phyloP scores from a whole-genome alignment of 1,140 invertebrate species.

The Procambarus virginalis region DNA sequence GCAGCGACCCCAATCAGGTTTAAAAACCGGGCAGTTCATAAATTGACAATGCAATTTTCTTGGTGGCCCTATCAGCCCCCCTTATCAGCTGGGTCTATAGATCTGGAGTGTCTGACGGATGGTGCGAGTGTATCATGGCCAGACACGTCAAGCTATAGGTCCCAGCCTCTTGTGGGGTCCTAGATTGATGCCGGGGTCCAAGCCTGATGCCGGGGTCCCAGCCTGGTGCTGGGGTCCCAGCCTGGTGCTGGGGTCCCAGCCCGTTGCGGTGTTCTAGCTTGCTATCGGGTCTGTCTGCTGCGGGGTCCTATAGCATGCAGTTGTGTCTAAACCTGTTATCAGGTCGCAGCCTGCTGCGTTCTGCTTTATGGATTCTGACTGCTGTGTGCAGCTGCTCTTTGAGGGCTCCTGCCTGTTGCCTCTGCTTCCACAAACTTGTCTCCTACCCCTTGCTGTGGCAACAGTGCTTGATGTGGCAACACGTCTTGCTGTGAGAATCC shows the following conservation, averaged over 20 bases:
- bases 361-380: too few relatives aligned
- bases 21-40: conserved; percentile 60
- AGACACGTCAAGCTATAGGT: neutral
- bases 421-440: too few relatives aligned
- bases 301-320: too few relatives aligned
- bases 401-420: too few relatives aligned
- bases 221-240: too few relatives aligned
- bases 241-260: neutral
- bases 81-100: conserved; percentile 58
- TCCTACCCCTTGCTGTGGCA: neutral
- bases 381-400: too few relatives aligned
- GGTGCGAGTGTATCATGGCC: conserved; percentile 30
- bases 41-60: conserved; percentile 67
- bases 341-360: neutral
- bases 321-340: neutral
- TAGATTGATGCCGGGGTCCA: too few relatives aligned
- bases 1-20: conserved; percentile 59
- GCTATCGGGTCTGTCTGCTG: neutral
- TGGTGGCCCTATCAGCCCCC: conserved; percentile 46
- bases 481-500: neutral
- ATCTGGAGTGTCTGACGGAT: conserved; percentile 57
- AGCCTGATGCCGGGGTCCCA: too few relatives aligned
- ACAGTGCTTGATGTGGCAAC: neutral
- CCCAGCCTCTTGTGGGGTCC: neutral
- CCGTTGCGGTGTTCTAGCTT: too few relatives aligned